Conservation (phyloP, 2,797 vertebrate genomes). For the Acrossocheilus fasciatus region DNA sequence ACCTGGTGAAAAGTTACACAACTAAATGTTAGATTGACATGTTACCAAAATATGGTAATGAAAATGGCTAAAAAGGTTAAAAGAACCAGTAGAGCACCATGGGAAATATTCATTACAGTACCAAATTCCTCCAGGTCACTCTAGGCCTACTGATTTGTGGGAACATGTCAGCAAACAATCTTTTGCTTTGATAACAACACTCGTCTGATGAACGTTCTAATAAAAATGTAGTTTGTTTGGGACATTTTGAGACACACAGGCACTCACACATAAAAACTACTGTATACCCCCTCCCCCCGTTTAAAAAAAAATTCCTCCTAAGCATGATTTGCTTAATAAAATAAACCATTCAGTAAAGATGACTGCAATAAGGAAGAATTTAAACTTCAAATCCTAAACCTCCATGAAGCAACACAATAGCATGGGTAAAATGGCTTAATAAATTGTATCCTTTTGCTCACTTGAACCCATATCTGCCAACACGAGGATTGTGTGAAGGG, state of each 20-base stretch:
- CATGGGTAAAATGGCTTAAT: background rate
- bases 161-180: conserved; percentile 18
- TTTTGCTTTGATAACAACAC: conserved; percentile 32
- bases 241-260: conserved; percentile 17
- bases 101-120: conserved; percentile 46
- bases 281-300: background rate
- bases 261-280: conserved; percentile 19
- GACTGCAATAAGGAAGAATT: background rate
- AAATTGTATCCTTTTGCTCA: background rate
- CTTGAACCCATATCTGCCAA: background rate
- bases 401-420: background rate
- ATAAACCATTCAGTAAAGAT: conserved; percentile 22
- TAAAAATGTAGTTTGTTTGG: conserved; percentile 3
- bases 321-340: conserved; percentile 15
- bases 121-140: conserved; percentile 28
- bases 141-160: conserved; percentile 20
- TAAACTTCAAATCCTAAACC: background rate
- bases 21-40: conserved; percentile 39
- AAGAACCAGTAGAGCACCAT: conserved; percentile 29
- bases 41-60: conserved; percentile 45
- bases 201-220: background rate
- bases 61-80: conserved; percentile 24
- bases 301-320: background rate
- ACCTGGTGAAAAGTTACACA: conserved; percentile 5
- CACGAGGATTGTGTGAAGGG: background rate